phyloP scores from a whole-genome alignment of 2,797 vertebrate genomes.

The Arctocebus calabarensis region DNA sequence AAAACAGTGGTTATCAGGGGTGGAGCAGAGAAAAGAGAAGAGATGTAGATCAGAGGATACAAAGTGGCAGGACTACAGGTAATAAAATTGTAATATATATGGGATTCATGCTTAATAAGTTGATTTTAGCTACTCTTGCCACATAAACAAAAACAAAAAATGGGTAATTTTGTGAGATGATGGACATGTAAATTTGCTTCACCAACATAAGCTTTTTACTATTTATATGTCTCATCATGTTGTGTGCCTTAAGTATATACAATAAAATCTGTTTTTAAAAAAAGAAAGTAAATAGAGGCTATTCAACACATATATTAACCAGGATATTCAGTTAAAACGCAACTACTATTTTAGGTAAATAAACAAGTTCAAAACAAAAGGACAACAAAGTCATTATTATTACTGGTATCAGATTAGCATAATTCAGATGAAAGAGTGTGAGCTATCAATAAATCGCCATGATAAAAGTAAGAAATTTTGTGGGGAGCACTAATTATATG shows the following conservation, averaged over 20 bases:
- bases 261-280: background rate
- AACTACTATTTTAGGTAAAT: too few relatives aligned
- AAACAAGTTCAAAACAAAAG: background rate
- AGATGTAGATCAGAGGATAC: background rate
- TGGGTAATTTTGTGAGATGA: background rate
- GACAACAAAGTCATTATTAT: background rate
- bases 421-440: conserved; percentile 30
- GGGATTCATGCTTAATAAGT: background rate
- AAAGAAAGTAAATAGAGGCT: background rate
- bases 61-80: background rate
- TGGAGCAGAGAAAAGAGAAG: background rate
- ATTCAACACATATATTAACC: background rate
- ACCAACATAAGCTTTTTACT: background rate
- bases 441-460: background rate
- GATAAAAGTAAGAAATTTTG: background rate
- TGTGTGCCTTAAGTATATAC: background rate
- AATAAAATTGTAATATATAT: background rate
- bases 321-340: background rate
- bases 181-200: background rate
- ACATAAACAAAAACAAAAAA: background rate
- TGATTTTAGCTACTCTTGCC: background rate
- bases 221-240: background rate
- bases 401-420: conserved; percentile 6
- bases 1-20: too few relatives aligned
- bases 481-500: too few relatives aligned